Evolutionary conservation across 2,888 invertebrate species (phyloP).

Genomic region (Nasonovia ribisnigri): DNA sequence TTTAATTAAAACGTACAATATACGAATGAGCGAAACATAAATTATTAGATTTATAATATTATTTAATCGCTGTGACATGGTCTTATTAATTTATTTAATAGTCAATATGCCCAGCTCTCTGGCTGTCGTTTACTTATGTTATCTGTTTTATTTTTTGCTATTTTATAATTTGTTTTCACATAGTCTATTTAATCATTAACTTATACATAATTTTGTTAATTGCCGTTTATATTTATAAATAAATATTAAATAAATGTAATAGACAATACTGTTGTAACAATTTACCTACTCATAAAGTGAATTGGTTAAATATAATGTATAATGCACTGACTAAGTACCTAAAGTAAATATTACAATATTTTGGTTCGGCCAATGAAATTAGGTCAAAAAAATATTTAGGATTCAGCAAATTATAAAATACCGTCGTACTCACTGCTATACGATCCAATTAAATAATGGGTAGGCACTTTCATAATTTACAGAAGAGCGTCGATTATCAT

Average conservation of each 20-base stretch:
- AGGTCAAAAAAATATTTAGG: background rate
- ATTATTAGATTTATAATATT: background rate
- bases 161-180: background rate
- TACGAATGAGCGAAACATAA: background rate
- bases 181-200: background rate
- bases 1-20: background rate
- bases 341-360: background rate
- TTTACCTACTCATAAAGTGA: background rate
- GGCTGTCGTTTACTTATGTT: background rate
- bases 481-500: background rate
- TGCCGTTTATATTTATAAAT: too few relatives aligned
- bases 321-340: background rate
- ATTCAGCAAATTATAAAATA: background rate
- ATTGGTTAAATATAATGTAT: background rate
- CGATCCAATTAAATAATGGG: background rate
- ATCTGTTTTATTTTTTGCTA: background rate
- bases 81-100: background rate
- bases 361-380: background rate
- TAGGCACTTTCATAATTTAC: background rate
- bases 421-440: background rate
- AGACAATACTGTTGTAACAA: background rate
- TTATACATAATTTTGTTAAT: background rate
- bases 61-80: background rate
- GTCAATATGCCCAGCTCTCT: background rate
- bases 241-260: background rate